Evolutionary conservation across 2,888 invertebrate genomes (phyloP).

Genomic region (Andrena dorsata): DNA sequence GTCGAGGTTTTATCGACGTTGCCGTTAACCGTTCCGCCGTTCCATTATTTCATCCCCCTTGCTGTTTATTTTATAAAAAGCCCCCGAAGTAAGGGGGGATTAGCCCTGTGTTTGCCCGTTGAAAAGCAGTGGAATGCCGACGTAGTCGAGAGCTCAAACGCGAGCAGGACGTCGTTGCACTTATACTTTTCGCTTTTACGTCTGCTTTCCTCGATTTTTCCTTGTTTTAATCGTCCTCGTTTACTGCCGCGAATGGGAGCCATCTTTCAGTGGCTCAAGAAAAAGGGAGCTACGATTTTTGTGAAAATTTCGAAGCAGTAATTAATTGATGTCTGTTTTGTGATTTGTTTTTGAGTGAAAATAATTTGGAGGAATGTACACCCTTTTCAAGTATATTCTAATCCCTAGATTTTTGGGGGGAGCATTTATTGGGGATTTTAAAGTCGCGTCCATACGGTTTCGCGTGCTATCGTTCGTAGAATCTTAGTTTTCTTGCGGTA

Average conservation of each 20-base stretch:
- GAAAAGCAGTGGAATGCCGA: conserved; percentile 32
- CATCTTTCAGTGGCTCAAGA: too few species aligned
- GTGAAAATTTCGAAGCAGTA: too few species aligned
- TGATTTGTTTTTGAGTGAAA: too few species aligned
- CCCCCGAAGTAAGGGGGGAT: conserved; percentile 21
- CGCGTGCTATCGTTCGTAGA: conserved; percentile 1
- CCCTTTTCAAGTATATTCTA: too few species aligned
- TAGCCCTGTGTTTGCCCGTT: conserved; percentile 36
- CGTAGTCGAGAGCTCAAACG: conserved; percentile 24
- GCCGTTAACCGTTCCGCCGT: conserved; percentile 25
- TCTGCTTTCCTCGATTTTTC: background rate
- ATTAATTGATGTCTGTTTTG: too few species aligned
- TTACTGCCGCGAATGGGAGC: background rate
- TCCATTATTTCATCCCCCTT: conserved; percentile 42
- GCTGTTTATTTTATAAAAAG: conserved; percentile 46
- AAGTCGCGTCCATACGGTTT: conserved; percentile 56
- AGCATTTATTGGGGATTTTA: conserved; percentile 73
- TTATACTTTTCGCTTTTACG: background rate
- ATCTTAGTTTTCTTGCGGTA: background rate
- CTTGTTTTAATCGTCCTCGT: conserved; percentile 24
- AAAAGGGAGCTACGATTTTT: too few species aligned
- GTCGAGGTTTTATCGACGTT: conserved; percentile 47
- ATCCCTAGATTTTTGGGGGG: too few species aligned
- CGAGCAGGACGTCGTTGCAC: conserved; percentile 6
- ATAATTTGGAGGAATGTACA: too few species aligned